A percentile compares a stretch with the other conserved stretches of the same genome.
These are phyloP conservation scores for Listrodromus nycthemerus DNA, from an alignment of 2,888 invertebrate species.

Conservation along the genomic window DNA sequence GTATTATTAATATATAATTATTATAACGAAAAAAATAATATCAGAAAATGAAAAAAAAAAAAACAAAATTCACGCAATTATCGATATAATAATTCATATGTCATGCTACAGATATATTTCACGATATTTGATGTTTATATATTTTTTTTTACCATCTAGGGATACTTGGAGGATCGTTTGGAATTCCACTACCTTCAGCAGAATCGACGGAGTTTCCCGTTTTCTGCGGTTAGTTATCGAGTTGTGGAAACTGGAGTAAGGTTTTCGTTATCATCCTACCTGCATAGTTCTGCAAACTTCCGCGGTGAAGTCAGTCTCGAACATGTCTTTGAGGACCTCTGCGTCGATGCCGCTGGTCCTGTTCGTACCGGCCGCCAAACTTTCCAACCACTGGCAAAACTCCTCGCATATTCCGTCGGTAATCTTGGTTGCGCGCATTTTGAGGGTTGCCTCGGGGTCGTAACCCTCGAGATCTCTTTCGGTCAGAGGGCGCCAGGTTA, in stretches of 20 bases:
- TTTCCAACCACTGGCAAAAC: conserved; percentile 86
- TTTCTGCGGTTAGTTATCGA: conserved; percentile 84
- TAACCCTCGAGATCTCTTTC: conserved; percentile 78
- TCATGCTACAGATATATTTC: too few species aligned
- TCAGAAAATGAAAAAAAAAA: too few species aligned
- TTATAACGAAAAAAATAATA: too few species aligned
- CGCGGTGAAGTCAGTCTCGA: conserved; percentile 85
- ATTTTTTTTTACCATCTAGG: too few species aligned
- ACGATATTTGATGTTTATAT: too few species aligned
- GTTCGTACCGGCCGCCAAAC: conserved; percentile 85
- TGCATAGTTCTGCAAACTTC: conserved; percentile 79
- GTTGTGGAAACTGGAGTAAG: conserved; percentile 83
- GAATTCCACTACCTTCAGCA: neutral
- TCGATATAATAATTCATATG: too few species aligned
- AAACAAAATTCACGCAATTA: too few species aligned
- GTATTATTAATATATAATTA: too few species aligned
- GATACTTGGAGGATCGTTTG: neutral
- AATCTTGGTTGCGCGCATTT: conserved; percentile 76
- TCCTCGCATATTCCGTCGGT: conserved; percentile 85
- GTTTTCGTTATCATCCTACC: conserved; percentile 70
- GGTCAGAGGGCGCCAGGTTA: conserved; percentile 79
- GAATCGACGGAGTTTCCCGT: conserved; percentile 7
- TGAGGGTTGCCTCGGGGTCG: conserved; percentile 80
- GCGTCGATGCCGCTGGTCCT: conserved; percentile 85
- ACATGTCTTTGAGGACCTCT: conserved; percentile 86